Base-by-base conservation (phyloP, 2,888 invertebrate species). In the Anticlea derivata region DNA sequence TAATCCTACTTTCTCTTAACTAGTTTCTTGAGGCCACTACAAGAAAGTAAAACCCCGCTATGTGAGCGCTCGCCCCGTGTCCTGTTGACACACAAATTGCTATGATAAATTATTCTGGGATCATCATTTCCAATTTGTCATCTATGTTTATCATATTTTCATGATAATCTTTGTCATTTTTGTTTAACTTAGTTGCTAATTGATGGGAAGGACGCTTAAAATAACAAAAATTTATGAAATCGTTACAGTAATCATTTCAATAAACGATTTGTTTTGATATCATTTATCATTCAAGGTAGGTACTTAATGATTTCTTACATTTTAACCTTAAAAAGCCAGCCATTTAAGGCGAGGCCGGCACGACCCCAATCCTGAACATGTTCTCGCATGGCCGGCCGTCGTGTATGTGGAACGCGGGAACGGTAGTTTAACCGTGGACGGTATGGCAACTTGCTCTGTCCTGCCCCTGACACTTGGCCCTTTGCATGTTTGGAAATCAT, bases 1-100 rank as follows among this genome's bases (percentile, higher is more conserved):
- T 78, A 80, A 85, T 83, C 85, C 86, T 86, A 90, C 87, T 89
- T 90, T 89, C 88, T 87, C 89, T 84, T 82, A 85, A 86, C 86
- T 86, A 83, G 85, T 86, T 87, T 87, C 82, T 84, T 82, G 82
- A 79, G 84, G 87, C 85, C 82, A 83, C 80, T 79, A 76, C 75
- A 86, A 85, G 90, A 90, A 90, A 90, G 89, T 89, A 89, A 89
- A 90, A 89, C 86, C 81, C 86, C 86, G 86, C 87, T 86, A 86
- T 82, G 84, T 81, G 76, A 69, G 80, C 78, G 82, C 81, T 81
- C 80, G 81, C 80, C 83, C 78, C 75, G 85, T 83, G 87, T 87
- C 88, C 89, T 86, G 88, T 80, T 89, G 84, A 87, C 89, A 88
- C 78, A 87, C 84, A 87, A 60, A 60, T 58, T 82, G 78, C 66